A percentile compares a stretch with the other conserved stretches of the same genome.
phyloP scores from a whole-genome alignment of 2,113 vertebrate species.

The Gymnocephalus cernua region DNA sequence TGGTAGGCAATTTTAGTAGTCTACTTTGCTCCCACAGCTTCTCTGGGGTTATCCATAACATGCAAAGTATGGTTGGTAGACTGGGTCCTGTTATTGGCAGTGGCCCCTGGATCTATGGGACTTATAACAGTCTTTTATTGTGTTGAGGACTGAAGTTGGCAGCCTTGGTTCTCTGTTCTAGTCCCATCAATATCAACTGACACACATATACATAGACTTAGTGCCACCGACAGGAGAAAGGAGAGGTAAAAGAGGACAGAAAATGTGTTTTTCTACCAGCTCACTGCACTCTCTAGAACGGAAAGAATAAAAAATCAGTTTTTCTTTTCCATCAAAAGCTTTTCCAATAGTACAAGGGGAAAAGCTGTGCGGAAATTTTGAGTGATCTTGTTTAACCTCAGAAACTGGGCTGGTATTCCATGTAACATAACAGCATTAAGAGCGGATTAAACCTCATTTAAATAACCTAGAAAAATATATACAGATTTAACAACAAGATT shows the following conservation, averaged over 20 bases:
- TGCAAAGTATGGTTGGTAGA: slow-evolving; percentile 30
- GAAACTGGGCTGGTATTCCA: slow-evolving; percentile 53
- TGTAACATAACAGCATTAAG: slow-evolving; percentile 65
- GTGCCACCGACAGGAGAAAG: slow-evolving; percentile 26
- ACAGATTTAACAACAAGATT: slow-evolving; percentile 67
- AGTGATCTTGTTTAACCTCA: slow-evolving; percentile 65
- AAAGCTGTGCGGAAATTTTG: slow-evolving; percentile 55
- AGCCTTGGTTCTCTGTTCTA: slow-evolving; percentile 48
- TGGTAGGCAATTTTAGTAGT: too few species aligned
- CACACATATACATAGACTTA: slow-evolving; percentile 25
- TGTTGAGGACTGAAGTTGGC: slow-evolving; percentile 47
- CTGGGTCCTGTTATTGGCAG: slow-evolving; percentile 16
- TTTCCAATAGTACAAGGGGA: slow-evolving; percentile 42
- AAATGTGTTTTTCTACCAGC: slow-evolving; percentile 40
- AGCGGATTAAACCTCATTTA: slow-evolving; percentile 64
- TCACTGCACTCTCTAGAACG: slow-evolving; percentile 21
- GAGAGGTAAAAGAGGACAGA: slow-evolving; percentile 6
- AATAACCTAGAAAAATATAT: slow-evolving; percentile 68
- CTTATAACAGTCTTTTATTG: slow-evolving; percentile 54
- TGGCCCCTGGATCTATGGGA: slow-evolving; percentile 39
- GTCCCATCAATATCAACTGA: slow-evolving; percentile 64
- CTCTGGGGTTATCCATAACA: slow-evolving; percentile 12
- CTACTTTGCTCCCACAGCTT: slow-evolving; percentile 17
- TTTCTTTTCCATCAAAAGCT: slow-evolving; percentile 47
- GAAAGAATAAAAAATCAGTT: background rate